Evolutionary conservation across 2,797 vertebrate genomes (phyloP).

Genomic region (Muscicapa striata): DNA sequence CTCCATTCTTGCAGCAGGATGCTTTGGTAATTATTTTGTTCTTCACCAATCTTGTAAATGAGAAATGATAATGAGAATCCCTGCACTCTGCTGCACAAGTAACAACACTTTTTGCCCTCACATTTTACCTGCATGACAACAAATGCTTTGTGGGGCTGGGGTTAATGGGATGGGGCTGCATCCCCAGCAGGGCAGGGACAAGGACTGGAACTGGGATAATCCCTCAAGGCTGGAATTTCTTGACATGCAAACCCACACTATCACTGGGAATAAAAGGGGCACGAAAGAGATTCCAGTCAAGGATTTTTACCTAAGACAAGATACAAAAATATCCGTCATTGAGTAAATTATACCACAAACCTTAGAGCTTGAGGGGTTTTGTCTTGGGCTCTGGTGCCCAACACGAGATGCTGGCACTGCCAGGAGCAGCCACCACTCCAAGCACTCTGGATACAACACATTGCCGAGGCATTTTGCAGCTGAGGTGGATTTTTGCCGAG

Average conservation of each 20-base stretch:
- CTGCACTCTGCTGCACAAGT: rapidly evolving
- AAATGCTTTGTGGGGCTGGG: rapidly evolving
- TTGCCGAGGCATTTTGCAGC: neutral
- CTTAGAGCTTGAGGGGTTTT: rapidly evolving
- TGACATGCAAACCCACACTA: rapidly evolving
- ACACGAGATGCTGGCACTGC: neutral
- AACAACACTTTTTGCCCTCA: neutral
- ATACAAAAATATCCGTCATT: neutral
- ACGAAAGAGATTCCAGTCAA: neutral
- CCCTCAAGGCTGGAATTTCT: neutral
- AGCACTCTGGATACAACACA: rapidly evolving
- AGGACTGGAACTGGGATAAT: too few species aligned
- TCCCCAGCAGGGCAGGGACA: rapidly evolving
- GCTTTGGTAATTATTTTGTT: neutral
- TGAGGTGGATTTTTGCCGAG: neutral
- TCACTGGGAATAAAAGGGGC: neutral
- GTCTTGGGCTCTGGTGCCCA: neutral
- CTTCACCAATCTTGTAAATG: neutral
- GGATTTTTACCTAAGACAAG: neutral
- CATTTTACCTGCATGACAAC: neutral
- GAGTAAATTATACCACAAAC: neutral
- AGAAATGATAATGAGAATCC: neutral
- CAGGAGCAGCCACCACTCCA: neutral
- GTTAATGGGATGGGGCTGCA: rapidly evolving
- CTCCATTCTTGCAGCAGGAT: neutral